Base-by-base conservation (phyloP, 1,140 invertebrate genomes). In the Drosophila jambulina region DNA sequence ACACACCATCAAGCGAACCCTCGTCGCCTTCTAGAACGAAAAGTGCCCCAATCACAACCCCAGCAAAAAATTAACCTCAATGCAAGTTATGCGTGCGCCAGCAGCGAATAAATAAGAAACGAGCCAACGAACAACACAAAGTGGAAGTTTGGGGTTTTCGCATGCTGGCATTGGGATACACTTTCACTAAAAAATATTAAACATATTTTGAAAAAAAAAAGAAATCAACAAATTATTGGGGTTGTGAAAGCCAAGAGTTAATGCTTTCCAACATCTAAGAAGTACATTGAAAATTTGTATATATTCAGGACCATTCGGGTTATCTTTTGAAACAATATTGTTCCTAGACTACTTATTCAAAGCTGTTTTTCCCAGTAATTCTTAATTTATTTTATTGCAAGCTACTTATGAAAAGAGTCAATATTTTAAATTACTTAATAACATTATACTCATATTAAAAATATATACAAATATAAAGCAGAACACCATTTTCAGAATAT, bases 41-140 rank as follows among this genome's bases (percentile, higher is more conserved):
- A 51, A 70, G 32, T 19, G 54, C 54, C 36, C 49, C 60, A 70
- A 83, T 67, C 49, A 54, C 60, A 64, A 46, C 46, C 77, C 77
- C 67, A 58, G 63, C 59, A 60, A 67, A 67, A 84, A 88, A 87
- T 87, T 87, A 87, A 88, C 80, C 84, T 84, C 84, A 88, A 84
- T 87, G 84, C 84, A 87, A 87, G 84, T 79, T 75, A 78, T 87
- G 80, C 80, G 68, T 83, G 40, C 54, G 84, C 80, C 79, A 80
- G 69, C 85, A 75, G 75, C 62, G 49, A 68, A 82, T 68, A 60
- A 85, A 77, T 78, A 67, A 72, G 63, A 74, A 59, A 46, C 36
- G 21, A 48, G 21, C 15, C 34, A 46, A 57, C 38, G 74, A 53
- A 82, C 62, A 63, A 61, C 54, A 70, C 65, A 67, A 64, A 69